Percentiles rank a stretch among this genome's conserved stretches.
phyloP scores from a whole-genome alignment of 2,113 vertebrate genomes.

The Myiagra hebetior region DNA sequence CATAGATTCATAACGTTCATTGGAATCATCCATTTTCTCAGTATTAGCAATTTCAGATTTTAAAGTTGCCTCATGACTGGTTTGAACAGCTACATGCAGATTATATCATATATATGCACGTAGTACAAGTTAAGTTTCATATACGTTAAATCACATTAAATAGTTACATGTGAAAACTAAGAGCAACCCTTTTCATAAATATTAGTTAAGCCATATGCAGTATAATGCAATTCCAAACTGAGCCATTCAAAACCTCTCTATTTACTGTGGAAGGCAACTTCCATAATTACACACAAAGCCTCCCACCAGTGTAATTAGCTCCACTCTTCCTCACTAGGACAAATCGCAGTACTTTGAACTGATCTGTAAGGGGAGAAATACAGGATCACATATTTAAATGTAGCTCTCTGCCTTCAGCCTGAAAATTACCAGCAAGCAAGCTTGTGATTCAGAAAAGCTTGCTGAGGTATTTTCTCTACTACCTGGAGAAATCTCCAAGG shows the following conservation, averaged over 20 bases:
- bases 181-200: not conserved
- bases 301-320: not conserved
- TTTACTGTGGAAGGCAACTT: not conserved
- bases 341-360: not conserved
- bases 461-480: not conserved
- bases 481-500: not conserved
- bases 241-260: not conserved
- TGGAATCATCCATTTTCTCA: not conserved
- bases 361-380: not conserved
- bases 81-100: not conserved
- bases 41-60: not conserved
- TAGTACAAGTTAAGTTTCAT: not conserved
- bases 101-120: fast-evolving
- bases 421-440: not conserved
- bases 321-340: not conserved
- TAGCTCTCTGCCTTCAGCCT: not conserved
- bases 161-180: not conserved
- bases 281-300: not conserved
- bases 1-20: not conserved
- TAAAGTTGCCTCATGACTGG: not conserved
- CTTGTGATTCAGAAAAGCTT: not conserved
- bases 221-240: not conserved
- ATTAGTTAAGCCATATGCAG: not conserved
- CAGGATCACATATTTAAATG: not conserved
- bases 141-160: not conserved